A percentile compares a stretch with the other conserved stretches of the same genome.
Evolutionary conservation across 2,888 invertebrate species (phyloP).

Genomic region (Acronicta alni): DNA sequence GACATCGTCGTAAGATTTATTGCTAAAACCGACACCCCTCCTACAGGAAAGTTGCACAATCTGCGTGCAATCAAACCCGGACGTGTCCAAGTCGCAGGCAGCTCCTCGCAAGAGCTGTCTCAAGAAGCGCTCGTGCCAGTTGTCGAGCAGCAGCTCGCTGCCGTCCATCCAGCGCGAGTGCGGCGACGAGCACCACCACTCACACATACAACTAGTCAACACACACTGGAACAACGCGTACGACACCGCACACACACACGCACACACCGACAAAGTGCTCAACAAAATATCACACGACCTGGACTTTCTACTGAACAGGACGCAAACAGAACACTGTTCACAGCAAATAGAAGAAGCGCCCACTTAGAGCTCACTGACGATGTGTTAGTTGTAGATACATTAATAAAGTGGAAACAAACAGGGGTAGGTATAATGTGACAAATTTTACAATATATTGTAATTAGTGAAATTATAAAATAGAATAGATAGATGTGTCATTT

Average conservation of each 20-base stretch:
- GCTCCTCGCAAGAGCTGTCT: constrained; percentile 85
- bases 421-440: constrained; percentile 60
- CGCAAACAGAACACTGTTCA: constrained; percentile 69
- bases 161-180: constrained; percentile 69
- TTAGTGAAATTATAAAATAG: too few relatives aligned
- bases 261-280: constrained; percentile 90
- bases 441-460: constrained; percentile 32
- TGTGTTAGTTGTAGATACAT: constrained; percentile 49
- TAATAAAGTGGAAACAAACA: constrained; percentile 73
- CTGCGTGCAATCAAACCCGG: constrained; percentile 81
- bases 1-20: background rate
- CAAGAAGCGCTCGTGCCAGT: constrained; percentile 74
- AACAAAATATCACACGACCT: constrained; percentile 95
- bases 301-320: constrained; percentile 94
- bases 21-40: background rate
- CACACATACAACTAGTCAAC: constrained; percentile 79
- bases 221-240: constrained; percentile 81
- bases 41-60: constrained; percentile 76
- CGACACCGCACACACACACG: constrained; percentile 62
- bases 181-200: constrained; percentile 70
- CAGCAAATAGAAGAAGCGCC: constrained; percentile 81
- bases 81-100: constrained; percentile 78
- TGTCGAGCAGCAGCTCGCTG: constrained; percentile 75
- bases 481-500: too few relatives aligned
- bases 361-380: constrained; percentile 66